Base-by-base conservation (phyloP, 1,140 invertebrate genomes). In the Pseudomyrmex concolor region DNA sequence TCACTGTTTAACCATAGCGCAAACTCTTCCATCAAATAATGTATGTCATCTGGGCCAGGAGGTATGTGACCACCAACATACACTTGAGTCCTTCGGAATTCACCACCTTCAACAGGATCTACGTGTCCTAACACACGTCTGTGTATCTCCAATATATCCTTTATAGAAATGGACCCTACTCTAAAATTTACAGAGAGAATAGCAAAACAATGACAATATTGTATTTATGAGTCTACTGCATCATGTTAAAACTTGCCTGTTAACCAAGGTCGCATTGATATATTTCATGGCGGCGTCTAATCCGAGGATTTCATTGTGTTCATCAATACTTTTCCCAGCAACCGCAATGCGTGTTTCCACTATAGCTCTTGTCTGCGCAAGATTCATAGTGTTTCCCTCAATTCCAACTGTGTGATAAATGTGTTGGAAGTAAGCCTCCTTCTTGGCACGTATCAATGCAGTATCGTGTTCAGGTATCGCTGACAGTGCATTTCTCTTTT, bases 401-500 rank as follows among this genome's bases (percentile, higher is more conserved):
- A 99, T 99, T 50, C 97, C 99, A 73, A 99, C 98, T 2, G 98
- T 99, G 91, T 99, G 99, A 94, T 99, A 99, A 78, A 99, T 98
- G 93, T 99, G 98, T 91, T 98, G 96, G 92, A 98, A 99, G 93
- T 99, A 99, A 15, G 97, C 97, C 93, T 99, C 98, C 91, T 98
- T 97, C 91, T 99, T 99, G 1, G 98, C 97, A 86, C 98, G 95
- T 83, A 97, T 95, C 72, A 99, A 94, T 12, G 97, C 97, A 2
- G 96, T 95, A 93, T 97, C 96, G 54, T 96, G 95, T 84, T 97
- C 96, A 62, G 98, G 97, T 86, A 98, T 97, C 17, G 96, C 95
- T 22, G 97, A 96, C 17, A 99, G 95, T 43, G 96, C 95, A 91
- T 98, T 96, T 64, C 98, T 94, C 94, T 99, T 99, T 55, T 96